A percentile compares a stretch with the other conserved stretches of the same genome.
Evolutionary conservation across 2,797 vertebrate genomes (phyloP).

Genomic region (Spondyliosoma cantharus): DNA sequence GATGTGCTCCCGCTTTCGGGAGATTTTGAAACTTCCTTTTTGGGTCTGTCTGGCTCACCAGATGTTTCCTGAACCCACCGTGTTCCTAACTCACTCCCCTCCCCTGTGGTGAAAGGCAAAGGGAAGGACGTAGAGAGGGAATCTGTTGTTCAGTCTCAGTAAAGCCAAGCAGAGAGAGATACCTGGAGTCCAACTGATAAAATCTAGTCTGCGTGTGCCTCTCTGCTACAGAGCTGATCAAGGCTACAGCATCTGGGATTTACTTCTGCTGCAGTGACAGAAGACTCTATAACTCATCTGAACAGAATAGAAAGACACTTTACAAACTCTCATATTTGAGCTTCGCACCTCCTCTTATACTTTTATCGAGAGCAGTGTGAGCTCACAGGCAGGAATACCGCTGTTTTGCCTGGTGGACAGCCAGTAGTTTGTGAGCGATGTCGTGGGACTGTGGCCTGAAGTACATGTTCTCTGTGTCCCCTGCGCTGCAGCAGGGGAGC

Average conservation of each 20-base stretch:
- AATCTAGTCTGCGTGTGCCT: constrained; percentile 9
- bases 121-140: constrained; percentile 50
- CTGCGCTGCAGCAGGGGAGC: constrained; percentile 89
- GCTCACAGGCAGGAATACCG: constrained; percentile 8
- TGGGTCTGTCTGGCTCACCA: constrained; percentile 88
- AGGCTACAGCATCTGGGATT: constrained; percentile 18
- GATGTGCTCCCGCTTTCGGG: constrained; percentile 85
- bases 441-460: constrained; percentile 97
- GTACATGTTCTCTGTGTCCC: constrained; percentile 93
- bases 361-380: constrained; percentile 31
- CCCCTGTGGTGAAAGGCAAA: constrained; percentile 60
- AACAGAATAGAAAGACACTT: constrained; percentile 17
- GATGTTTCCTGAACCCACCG: constrained; percentile 92
- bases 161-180: constrained; percentile 42
- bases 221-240: constrained; percentile 29
- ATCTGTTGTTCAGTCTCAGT: constrained; percentile 58
- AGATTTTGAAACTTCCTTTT: constrained; percentile 92
- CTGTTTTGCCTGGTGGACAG: constrained; percentile 33
- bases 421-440: constrained; percentile 78
- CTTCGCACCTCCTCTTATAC: constrained; percentile 19
- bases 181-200: constrained; percentile 53
- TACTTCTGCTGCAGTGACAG: constrained; percentile 43
- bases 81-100: constrained; percentile 72
- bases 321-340: constrained; percentile 12
- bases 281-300: constrained; percentile 26